Conservation (phyloP, 1,140 invertebrate species). For the Cecropterus lyciades region DNA sequence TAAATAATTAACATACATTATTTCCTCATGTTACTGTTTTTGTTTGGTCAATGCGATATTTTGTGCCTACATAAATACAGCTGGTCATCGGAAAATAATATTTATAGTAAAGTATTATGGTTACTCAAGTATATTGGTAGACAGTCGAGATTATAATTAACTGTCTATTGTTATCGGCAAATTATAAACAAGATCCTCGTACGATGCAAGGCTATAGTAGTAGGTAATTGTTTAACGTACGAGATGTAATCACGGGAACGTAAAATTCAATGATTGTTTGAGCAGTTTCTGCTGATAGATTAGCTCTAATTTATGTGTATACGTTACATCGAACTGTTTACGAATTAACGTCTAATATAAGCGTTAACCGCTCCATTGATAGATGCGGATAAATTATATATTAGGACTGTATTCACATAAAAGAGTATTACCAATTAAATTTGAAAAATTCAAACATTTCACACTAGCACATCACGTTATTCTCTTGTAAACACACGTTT, state of each 20-base stretch:
- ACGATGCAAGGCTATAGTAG: not conserved
- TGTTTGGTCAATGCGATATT: no score
- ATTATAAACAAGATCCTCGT: no score
- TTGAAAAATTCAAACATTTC: conserved; percentile 24
- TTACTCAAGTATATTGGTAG: no score
- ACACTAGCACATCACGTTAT: conserved; percentile 3
- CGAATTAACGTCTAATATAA: not conserved
- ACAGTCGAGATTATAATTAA: no score
- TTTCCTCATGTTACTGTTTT: no score
- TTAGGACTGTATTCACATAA: no score
- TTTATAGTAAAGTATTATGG: no score
- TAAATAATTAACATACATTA: no score
- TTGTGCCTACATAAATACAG: no score
- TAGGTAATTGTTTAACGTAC: not conserved
- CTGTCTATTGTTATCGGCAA: no score
- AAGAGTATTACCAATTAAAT: conserved; percentile 11
- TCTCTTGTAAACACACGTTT: not conserved
- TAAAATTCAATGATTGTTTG: not conserved
- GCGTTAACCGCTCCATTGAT: not conserved
- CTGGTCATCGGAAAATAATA: no score
- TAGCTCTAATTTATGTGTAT: not conserved
- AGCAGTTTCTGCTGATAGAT: not conserved
- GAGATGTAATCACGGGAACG: not conserved
- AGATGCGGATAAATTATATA: no score
- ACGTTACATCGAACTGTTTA: not conserved